Base-by-base conservation (phyloP, 1,140 invertebrate genomes). In the Vanessa atalanta region DNA sequence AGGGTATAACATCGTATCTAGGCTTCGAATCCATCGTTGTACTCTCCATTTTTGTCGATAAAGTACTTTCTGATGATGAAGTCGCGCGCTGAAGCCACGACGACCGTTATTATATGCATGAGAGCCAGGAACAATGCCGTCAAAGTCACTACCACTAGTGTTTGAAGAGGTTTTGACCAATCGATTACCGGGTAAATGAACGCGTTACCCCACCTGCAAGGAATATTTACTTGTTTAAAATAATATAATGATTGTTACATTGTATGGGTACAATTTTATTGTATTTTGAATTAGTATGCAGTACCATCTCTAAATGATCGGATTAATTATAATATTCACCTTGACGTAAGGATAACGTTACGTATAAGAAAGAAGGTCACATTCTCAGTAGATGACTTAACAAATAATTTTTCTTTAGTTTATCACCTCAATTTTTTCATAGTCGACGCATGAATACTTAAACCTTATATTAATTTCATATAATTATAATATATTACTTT, bases 131-230 rank as follows among this genome's bases (percentile, higher is more conserved):
- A 89, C 48, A 91, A 69, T 6, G 84, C 89, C 13, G 91, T 89
- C 14, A 90, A 74, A 1, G 88, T 82, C 20, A 89, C 83, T 63
- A 92, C 86, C n/a, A 89, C 83, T 37, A 87, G 70, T 0, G 87
- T 88, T 63, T 88, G 80, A 14, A 84, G 69, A 11, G 91, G 88
- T 73, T 91, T 88, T 20, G 93, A 88, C 96, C 96, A 97, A 84
- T 97, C 94, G n/a, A 97, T 89, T 2, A 96, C 93, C 51, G 94
- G 93, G 79, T 97, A 97, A 60, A 97, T 96, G 78, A 94, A 92
- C 13, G 78, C 75, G 72, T 92, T 87, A 66, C 90, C 90, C 87
- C 86, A 91, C 65, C 90, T 92, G 84, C 65, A 86, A 88, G 14
- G 71, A 57, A 37, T 0, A 57, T n/a, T 16, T 26, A 71, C n/a